Percentiles rank a stretch among this genome's conserved stretches.
Conservation (phyloP, 1,140 invertebrate genomes). For the Ips nitidus region DNA sequence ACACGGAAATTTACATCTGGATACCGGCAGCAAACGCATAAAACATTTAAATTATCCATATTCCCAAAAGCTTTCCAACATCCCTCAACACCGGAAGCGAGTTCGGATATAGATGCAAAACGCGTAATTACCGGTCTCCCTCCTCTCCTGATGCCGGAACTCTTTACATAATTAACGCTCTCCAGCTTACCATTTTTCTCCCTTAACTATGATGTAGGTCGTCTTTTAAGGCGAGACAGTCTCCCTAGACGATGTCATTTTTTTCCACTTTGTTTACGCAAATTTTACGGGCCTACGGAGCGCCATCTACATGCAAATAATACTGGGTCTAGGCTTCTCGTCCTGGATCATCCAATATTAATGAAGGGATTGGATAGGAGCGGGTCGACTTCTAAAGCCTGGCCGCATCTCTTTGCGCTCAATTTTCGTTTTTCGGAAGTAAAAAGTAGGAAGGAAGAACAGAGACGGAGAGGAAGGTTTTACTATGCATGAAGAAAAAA, state of each 20-base stretch:
- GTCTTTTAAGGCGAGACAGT: neutral
- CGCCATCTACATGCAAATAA: slow-evolving; percentile 39
- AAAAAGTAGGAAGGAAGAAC: no score
- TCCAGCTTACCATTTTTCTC: neutral
- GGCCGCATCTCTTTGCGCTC: no score
- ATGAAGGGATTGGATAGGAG: slow-evolving; percentile 15
- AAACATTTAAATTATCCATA: neutral
- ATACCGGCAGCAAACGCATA: neutral
- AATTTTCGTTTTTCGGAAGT: no score
- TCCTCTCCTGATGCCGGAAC: neutral
- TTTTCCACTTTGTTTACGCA: slow-evolving; percentile 13
- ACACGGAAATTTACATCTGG: neutral
- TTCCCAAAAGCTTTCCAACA: neutral
- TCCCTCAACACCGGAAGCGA: neutral
- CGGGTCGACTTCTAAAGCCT: neutral
- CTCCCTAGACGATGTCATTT: neutral
- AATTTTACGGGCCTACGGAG: slow-evolving; percentile 18
- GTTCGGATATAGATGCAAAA: neutral
- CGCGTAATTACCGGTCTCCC: neutral
- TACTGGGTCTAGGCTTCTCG: slow-evolving; percentile 29
- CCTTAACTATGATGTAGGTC: neutral
- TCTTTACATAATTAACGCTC: slow-evolving; percentile 1
- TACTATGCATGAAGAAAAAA: no score
- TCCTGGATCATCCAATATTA: slow-evolving; percentile 37
- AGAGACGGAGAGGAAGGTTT: no score